Conservation (phyloP, 2,113 vertebrate species). For the Nothobranchius furzeri region DNA sequence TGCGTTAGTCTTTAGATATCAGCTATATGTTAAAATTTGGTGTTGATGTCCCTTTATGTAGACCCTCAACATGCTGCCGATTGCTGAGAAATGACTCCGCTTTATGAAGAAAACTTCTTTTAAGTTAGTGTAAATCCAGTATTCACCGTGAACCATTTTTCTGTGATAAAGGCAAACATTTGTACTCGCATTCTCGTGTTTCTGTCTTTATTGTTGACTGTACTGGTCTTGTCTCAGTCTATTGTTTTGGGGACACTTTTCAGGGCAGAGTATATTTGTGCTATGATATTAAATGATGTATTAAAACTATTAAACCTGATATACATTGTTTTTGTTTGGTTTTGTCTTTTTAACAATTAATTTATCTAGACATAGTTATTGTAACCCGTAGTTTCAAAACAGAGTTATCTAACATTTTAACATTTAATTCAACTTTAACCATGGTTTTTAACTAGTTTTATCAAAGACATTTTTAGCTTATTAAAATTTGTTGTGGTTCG, state of each 20-base stretch:
- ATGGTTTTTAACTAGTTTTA: too few species aligned
- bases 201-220: not conserved
- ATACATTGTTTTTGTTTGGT: not conserved
- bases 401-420: too few species aligned
- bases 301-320: too few species aligned
- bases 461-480: too few species aligned
- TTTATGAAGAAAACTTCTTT: not conserved
- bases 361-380: not conserved
- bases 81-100: conserved; percentile 5
- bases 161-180: not conserved
- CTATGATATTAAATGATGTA: not conserved
- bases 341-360: not conserved
- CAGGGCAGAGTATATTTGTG: conserved; percentile 23
- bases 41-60: not conserved
- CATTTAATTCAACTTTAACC: too few species aligned
- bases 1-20: not conserved
- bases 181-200: not conserved
- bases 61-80: conserved; percentile 1
- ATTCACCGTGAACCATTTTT: conserved; percentile 12
- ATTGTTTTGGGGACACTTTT: conserved; percentile 22
- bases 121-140: not conserved
- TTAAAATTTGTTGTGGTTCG: too few species aligned
- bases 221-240: not conserved
- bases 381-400: too few species aligned
- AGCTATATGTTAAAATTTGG: conserved; percentile 5